Base-by-base conservation (phyloP, 1,140 invertebrate species). In the Cepaea nemoralis region DNA sequence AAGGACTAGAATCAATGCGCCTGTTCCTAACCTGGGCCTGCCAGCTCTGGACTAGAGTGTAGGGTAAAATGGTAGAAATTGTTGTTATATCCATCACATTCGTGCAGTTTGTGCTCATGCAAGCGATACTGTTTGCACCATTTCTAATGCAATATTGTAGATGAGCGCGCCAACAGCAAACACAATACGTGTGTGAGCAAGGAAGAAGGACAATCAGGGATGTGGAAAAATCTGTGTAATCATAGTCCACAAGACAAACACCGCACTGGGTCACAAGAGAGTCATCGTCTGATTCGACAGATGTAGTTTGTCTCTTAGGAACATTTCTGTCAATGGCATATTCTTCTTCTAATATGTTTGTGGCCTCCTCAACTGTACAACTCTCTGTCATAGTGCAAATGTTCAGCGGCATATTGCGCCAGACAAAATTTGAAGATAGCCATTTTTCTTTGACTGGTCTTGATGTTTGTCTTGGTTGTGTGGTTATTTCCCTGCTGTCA, bases 91-190 rank as follows among this genome's bases (percentile, higher is more conserved):
- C 75, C 48, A 77, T 59, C 16, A 37, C 19, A 35, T 37, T 40
- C 31, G 2, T 16, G n/a, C 75, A 77, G 31, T 27, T 40, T 35
- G 33, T 39, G 1, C 19, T 14, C 55, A 77, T 55, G 42, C 75
- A 77, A 0, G 55, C 8, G 14, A 55, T 35, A 27, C 50, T 35
- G 35, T 24, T 59, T 2, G 55, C 55, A 14, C 75, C 75, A 59
- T 42, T 40, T 35, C 39, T 35, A 33, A 37, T 63, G 22, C 27
- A 24, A 42, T 59, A 31, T 2, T 59, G 22, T 2, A 77, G 14
- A 33, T 77, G 50, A 1, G n/a, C 27, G 0, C 55, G 50, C 75
- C 75, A 77, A n/a, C 75, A 77, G 31, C 55, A 27, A 22, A 77
- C 37, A 45, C 75, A 77, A n/a, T 6, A 66, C 2, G 37, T 12